Evolutionary conservation across 2,888 invertebrate genomes (phyloP).

Genomic region (Epinotia ramella): DNA sequence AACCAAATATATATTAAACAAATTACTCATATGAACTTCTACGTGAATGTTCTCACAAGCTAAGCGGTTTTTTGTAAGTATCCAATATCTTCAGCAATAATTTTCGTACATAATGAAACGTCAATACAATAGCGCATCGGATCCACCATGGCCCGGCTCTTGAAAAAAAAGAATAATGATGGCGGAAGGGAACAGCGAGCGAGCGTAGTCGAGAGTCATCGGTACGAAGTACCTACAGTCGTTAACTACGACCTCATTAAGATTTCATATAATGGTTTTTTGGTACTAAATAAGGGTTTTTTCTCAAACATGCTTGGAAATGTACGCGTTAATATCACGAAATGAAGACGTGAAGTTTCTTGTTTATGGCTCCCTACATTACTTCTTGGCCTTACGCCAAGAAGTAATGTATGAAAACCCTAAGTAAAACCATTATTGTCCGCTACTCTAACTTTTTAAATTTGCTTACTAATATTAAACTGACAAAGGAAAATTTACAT

Average conservation of each 20-base stretch:
- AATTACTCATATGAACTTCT: neutral
- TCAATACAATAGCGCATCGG: conserved; percentile 38
- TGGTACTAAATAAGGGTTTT: too few species aligned
- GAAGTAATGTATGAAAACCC: too few species aligned
- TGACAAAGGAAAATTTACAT: too few species aligned
- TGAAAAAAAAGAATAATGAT: conserved; percentile 62
- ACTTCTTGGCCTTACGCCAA: too few species aligned
- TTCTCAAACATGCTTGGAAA: too few species aligned
- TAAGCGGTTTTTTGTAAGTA: neutral
- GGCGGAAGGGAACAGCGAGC: conserved; percentile 53
- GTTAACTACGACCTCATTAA: conserved; percentile 63
- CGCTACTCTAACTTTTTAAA: too few species aligned
- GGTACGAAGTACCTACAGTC: conserved; percentile 56
- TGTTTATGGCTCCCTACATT: too few species aligned
- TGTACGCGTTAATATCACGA: too few species aligned
- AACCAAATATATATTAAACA: too few species aligned
- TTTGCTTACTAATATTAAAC: too few species aligned
- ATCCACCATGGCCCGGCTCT: conserved; percentile 41
- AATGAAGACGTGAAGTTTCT: too few species aligned
- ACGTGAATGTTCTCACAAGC: neutral
- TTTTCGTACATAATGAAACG: conserved; percentile 34
- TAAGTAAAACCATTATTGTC: too few species aligned
- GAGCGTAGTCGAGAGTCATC: conserved; percentile 58
- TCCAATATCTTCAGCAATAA: conserved; percentile 15
- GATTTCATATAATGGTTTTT: conserved; percentile 33